Evolutionary conservation across 2,888 invertebrate species (phyloP), one percentile per base, ranked within the genome.

Genomic region (Meiosimyza platycephala): DNA sequence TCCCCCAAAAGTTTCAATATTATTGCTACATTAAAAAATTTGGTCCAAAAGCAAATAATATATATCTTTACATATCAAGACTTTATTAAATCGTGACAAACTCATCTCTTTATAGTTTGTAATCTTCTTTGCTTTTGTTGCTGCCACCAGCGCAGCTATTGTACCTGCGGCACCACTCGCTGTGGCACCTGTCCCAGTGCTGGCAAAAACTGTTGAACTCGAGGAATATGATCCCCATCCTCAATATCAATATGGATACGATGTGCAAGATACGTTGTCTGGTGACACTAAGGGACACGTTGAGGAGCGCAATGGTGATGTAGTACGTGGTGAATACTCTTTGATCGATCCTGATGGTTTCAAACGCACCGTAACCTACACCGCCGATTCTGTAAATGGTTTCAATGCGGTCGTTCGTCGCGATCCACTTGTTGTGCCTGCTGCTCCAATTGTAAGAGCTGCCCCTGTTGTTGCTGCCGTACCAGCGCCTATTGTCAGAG

Each of bases 381-480:
- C 78, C 18, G 80, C 80, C n/a, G 80, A 80, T 59, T 64, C 80
- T 3, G 65, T 80, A 55, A 80, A 80, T 40, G 80, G 80, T 55
- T 80, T 80, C 76, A 79, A 80, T 64, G 83, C 83, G 2, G 78
- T 83, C 3, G 81, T 83, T 1, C 81, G 80, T 28, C 82, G 83
- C 28, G 82, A 82, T 51, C 83, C 83, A 0, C 68, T 76, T 22
- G 77, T 78, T n/a, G 79, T 70, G n/a, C 71, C 80, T 1, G 75
- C 81, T 7, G 80, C 80, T 2, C 77, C 81, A 0, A 18, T 81
- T 22, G 76, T 74, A 1, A 78, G 78, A 6, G 78, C 80, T 12
- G 79, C 80, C 3, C 76, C 80, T 0, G 33, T 80, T 22, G 77
- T 77, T 0, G 75, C 78, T 1, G 57, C 80, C 0, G 40, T 9